These are phyloP conservation scores for Amblyjoppa fuscipennis DNA, from an alignment of 2,888 invertebrate species.

Conservation along the genomic window DNA sequence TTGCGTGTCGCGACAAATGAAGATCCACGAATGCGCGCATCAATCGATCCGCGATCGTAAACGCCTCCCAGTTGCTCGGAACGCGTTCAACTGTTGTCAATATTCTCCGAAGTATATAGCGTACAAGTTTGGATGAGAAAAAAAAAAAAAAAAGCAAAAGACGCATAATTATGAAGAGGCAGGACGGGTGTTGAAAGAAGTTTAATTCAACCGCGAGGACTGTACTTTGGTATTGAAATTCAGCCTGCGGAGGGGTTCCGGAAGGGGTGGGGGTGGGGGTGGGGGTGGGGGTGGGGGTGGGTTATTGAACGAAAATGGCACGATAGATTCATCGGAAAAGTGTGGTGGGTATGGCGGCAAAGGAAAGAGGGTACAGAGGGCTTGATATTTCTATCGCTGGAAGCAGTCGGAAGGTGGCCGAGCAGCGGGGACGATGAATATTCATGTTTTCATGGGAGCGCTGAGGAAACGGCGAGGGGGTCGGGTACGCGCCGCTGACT, in stretches of 20 bases:
- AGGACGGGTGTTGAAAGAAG: neutral
- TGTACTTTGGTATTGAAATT: conserved; percentile 32
- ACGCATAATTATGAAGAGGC: neutral
- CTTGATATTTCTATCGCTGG: conserved; percentile 51
- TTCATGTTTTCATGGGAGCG: conserved; percentile 47
- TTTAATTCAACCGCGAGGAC: neutral
- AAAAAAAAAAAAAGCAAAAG: neutral
- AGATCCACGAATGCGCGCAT: no score
- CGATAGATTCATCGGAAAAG: conserved; percentile 39
- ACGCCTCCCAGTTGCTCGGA: no score
- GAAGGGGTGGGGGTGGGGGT: no score
- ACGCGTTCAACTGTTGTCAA: no score
- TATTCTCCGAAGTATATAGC: neutral
- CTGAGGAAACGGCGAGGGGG: neutral
- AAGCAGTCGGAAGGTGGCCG: conserved; percentile 48
- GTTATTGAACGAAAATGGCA: conserved; percentile 40
- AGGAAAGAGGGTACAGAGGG: conserved; percentile 16
- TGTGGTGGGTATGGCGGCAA: conserved; percentile 28
- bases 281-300: neutral
- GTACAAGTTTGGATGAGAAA: neutral
- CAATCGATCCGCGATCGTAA: no score
- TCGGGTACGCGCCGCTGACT: conserved; percentile 5
- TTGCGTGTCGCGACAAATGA: no score
- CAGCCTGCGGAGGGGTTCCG: neutral
- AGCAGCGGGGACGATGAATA: conserved; percentile 44